phyloP scores from a whole-genome alignment of 1,140 invertebrate species.

The Dendrolimus kikuchii region DNA sequence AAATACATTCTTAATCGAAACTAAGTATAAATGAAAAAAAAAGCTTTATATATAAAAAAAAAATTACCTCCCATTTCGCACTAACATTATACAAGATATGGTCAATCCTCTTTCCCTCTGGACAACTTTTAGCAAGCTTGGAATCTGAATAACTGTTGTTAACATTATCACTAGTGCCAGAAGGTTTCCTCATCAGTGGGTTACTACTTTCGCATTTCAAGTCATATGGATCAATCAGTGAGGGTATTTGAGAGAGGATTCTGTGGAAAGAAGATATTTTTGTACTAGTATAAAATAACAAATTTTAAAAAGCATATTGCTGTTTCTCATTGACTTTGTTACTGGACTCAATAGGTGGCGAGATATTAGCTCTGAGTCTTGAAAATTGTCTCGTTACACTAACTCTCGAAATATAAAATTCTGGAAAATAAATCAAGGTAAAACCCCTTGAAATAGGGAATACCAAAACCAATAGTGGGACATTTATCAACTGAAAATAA shows the following conservation, averaged over 20 bases:
- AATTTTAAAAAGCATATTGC: neutral
- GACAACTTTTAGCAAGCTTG: slow-evolving; percentile 70
- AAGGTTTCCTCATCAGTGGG: slow-evolving; percentile 19
- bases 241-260: slow-evolving; percentile 71
- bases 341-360: slow-evolving; percentile 23
- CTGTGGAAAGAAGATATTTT: slow-evolving; percentile 31
- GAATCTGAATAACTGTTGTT: slow-evolving; percentile 86
- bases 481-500: no score
- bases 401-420: no score
- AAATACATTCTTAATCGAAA: no score
- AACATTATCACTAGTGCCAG: slow-evolving; percentile 85
- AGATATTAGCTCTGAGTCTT: no score
- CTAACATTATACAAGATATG: slow-evolving; percentile 86
- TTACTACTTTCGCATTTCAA: slow-evolving; percentile 30
- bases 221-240: slow-evolving; percentile 64
- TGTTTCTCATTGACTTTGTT: slow-evolving; percentile 3
- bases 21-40: no score
- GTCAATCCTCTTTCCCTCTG: slow-evolving; percentile 91
- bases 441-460: no score
- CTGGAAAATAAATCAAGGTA: no score
- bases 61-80: slow-evolving; percentile 66
- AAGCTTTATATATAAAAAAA: no score
- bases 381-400: no score
- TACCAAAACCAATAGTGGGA: no score
- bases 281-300: neutral